Conservation (phyloP, 1,140 invertebrate species). For the Mycetomoellerius zeteki region DNA sequence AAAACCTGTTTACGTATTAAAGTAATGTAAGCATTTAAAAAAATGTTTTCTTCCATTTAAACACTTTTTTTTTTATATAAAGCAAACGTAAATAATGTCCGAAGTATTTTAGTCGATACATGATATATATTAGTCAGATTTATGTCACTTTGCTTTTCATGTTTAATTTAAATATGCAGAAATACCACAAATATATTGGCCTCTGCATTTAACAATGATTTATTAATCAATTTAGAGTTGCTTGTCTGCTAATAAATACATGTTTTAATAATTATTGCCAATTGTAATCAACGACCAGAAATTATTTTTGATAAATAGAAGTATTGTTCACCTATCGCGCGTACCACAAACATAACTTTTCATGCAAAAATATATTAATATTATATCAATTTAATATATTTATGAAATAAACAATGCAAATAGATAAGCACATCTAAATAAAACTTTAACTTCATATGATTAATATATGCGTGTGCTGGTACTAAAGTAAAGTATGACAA, state of each 20-base stretch:
- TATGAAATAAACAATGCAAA: not conserved
- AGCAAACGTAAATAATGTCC: not conserved
- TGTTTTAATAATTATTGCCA: conserved; percentile 17
- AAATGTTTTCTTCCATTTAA: not conserved
- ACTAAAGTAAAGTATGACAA: not conserved
- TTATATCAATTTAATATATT: not conserved
- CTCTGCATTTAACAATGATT: not conserved
- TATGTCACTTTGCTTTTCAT: not conserved
- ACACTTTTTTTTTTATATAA: not conserved
- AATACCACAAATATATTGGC: not conserved
- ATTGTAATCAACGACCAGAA: not conserved
- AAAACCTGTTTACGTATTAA: conserved; percentile 16
- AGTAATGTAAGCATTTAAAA: not conserved
- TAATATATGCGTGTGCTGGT: not conserved
- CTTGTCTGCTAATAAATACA: not conserved
- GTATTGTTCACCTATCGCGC: not conserved
- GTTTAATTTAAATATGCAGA: conserved; percentile 13
- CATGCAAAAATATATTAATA: not conserved
- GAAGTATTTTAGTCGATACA: not conserved
- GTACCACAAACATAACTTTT: not conserved
- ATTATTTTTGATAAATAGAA: conserved; percentile 2
- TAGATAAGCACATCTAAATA: not conserved
- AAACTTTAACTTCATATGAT: not conserved
- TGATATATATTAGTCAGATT: too few species aligned
- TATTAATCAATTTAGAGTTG: not conserved